Percentiles rank a stretch among this genome's conserved stretches.
phyloP scores from a whole-genome alignment of 2,888 invertebrate species.

The Apeira syringaria region DNA sequence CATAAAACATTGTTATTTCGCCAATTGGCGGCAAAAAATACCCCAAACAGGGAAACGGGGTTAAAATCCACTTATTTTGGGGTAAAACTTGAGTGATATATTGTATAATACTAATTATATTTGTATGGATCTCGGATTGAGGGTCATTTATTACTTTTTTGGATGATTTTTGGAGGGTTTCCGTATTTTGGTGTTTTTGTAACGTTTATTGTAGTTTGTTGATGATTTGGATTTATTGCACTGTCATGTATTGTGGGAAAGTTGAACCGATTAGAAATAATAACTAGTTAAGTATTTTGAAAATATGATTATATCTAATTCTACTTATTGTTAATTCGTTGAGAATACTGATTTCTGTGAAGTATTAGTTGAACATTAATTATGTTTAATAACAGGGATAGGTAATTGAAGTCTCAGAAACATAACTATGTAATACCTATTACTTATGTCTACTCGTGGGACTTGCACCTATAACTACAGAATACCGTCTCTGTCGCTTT shows the following conservation, averaged over 20 bases:
- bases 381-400: too few species aligned
- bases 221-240: conserved; percentile 51
- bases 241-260: conserved; percentile 47
- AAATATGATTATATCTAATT: too few species aligned
- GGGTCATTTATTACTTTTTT: conserved; percentile 35
- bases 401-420: too few species aligned
- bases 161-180: conserved; percentile 49
- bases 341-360: too few species aligned
- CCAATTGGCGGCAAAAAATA: conserved; percentile 64
- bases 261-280: conserved; percentile 40
- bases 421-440: too few species aligned
- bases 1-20: conserved; percentile 62
- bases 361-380: too few species aligned
- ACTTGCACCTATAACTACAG: too few species aligned
- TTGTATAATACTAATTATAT: conserved; percentile 77
- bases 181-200: conserved; percentile 49
- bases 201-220: conserved; percentile 40
- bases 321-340: too few species aligned
- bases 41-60: conserved; percentile 61
- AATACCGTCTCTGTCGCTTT: too few species aligned
- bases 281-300: too few species aligned
- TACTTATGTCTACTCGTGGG: too few species aligned
- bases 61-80: conserved; percentile 78
- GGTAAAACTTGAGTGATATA: conserved; percentile 65
- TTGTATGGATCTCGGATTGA: conserved; percentile 65